Conservation (phyloP, 2,113 vertebrate genomes). For the Xyliphius kryptos region DNA sequence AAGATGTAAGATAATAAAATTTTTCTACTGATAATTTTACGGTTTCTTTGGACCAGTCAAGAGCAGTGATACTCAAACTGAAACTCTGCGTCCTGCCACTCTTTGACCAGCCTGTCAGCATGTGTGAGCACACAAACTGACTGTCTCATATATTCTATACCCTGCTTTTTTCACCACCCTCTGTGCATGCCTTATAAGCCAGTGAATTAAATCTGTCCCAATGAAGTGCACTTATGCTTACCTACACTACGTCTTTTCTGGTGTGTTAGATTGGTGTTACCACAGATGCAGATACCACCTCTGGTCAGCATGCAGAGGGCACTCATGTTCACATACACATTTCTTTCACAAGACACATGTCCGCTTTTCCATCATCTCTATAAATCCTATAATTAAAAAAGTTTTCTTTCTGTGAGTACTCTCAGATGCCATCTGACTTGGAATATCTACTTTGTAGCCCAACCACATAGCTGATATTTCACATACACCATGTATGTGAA, state of each 20-base stretch:
- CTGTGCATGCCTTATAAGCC: slow-evolving; percentile 14
- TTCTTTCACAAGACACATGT: no score
- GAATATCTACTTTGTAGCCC: no score
- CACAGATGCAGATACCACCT: no score
- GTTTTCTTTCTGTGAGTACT: no score
- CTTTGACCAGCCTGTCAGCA: slow-evolving; percentile 34
- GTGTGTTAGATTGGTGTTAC: slow-evolving; percentile 9
- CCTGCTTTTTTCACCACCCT: slow-evolving; percentile 24
- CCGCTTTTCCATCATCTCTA: no score
- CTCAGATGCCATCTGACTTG: no score
- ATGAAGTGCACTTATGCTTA: slow-evolving; percentile 4
- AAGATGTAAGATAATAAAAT: no score
- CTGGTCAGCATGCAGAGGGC: no score
- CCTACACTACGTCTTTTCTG: slow-evolving; percentile 5
- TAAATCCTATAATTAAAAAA: no score
- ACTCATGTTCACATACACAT: no score
- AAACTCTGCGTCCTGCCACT: slow-evolving; percentile 39
- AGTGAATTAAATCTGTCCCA: not conserved
- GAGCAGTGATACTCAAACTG: slow-evolving; percentile 40
- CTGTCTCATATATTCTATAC: slow-evolving; percentile 22
- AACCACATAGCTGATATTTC: no score
- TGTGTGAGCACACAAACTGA: slow-evolving; percentile 20
- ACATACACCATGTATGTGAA: no score
- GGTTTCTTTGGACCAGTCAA: slow-evolving; percentile 40
- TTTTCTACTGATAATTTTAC: slow-evolving; percentile 43